Evolutionary conservation across 1,140 invertebrate genomes (phyloP).

Genomic region (Eumeta japonica): DNA sequence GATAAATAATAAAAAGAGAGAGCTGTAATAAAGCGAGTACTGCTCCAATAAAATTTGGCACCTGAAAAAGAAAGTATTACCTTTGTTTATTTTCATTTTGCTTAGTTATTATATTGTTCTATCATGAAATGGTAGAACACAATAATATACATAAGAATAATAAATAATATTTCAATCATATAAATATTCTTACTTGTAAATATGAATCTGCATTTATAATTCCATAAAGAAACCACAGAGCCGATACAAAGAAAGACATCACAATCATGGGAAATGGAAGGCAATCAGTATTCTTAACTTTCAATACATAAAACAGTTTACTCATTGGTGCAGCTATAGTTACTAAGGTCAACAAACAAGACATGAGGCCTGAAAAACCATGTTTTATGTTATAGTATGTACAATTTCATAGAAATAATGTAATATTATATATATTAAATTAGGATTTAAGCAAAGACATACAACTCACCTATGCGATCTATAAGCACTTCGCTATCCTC

Average conservation of each 20-base stretch:
- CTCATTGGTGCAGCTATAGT: constrained; percentile 79
- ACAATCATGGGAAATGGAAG: constrained; percentile 78
- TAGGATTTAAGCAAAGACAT: too few species aligned
- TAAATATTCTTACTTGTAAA: constrained; percentile 61
- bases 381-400: too few species aligned
- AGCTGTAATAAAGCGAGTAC: constrained; percentile 68
- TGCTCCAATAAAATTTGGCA: constrained; percentile 72
- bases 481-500: constrained; percentile 27
- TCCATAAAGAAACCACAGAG: constrained; percentile 76
- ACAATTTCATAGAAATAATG: too few species aligned
- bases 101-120: too few species aligned
- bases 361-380: constrained; percentile 66
- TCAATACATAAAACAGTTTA: constrained; percentile 73
- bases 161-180: constrained; percentile 1
- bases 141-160: constrained; percentile 10
- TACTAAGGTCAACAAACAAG: constrained; percentile 70
- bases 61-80: constrained; percentile 52
- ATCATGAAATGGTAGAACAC: too few species aligned
- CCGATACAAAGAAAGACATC: constrained; percentile 70
- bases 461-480: constrained; percentile 25
- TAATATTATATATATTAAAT: too few species aligned
- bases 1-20: constrained; percentile 69
- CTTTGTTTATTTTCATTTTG: too few species aligned
- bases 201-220: constrained; percentile 68
- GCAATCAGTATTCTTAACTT: constrained; percentile 71